Percentiles rank a stretch among this genome's conserved stretches.
These are phyloP conservation scores for Mayetiola destructor DNA, from an alignment of 2,888 invertebrate genomes.

Conservation along the genomic window DNA sequence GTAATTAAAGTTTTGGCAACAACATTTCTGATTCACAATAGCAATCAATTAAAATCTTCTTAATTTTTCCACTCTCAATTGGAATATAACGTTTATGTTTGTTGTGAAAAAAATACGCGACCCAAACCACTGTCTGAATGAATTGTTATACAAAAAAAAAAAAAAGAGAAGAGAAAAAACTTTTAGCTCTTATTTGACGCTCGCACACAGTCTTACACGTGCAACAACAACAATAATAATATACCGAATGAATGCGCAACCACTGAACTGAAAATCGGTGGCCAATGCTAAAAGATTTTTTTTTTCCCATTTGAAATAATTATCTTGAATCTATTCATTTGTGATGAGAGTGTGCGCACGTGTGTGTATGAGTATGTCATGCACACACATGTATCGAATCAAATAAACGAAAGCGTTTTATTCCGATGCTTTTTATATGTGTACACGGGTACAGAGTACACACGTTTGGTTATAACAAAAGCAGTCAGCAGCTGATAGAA, in stretches of 20 bases:
- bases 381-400: not conserved
- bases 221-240: too few relatives aligned
- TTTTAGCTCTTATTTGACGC: not conserved
- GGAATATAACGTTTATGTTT: too few relatives aligned
- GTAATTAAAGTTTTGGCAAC: too few relatives aligned
- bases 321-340: not conserved
- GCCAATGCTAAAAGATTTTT: not conserved
- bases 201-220: constrained; percentile 4
- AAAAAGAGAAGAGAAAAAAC: not conserved
- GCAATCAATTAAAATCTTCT: too few relatives aligned
- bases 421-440: too few relatives aligned
- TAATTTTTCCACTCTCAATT: too few relatives aligned
- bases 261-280: not conserved
- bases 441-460: not conserved
- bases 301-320: too few relatives aligned
- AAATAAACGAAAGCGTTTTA: too few relatives aligned
- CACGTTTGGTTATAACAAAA: not conserved
- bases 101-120: too few relatives aligned
- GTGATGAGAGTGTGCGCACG: not conserved
- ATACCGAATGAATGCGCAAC: not conserved
- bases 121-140: constrained; percentile 10
- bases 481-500: not conserved
- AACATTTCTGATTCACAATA: too few relatives aligned
- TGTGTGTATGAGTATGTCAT: not conserved
- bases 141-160: too few relatives aligned